Percentiles rank a stretch among this genome's conserved stretches.
Conservation (phyloP, 1,140 invertebrate species). For the Drosophila albomicans region DNA sequence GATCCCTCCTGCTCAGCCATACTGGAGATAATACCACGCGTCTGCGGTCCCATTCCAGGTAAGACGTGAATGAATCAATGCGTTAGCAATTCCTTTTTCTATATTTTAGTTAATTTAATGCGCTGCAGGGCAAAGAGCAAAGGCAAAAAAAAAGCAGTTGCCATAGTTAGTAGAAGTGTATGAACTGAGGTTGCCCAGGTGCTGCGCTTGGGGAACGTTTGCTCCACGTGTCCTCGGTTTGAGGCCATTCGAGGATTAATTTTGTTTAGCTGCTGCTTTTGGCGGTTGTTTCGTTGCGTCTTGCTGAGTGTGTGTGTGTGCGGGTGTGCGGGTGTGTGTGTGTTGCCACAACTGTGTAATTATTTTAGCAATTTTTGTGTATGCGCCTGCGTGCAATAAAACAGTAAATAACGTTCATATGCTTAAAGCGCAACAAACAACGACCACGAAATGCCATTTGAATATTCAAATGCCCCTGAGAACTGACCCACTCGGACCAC, state of each 20-base stretch:
- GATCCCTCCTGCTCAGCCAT: slow-evolving; percentile 94
- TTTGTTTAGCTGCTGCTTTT: slow-evolving; percentile 60
- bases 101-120: slow-evolving; percentile 34
- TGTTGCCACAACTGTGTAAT: slow-evolving; percentile 73
- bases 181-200: slow-evolving; percentile 28
- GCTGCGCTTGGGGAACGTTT: slow-evolving; percentile 50
- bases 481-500: slow-evolving; percentile 29
- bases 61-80: slow-evolving; percentile 79
- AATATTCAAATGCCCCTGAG: slow-evolving; percentile 81
- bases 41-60: slow-evolving; percentile 95
- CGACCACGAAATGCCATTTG: slow-evolving; percentile 64
- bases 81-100: background rate
- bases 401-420: slow-evolving; percentile 77
- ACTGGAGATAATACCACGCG: slow-evolving; percentile 93
- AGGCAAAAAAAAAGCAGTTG: no score
- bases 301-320: slow-evolving; percentile 14
- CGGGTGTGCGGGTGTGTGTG: background rate
- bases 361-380: slow-evolving; percentile 76
- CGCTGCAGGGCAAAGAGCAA: slow-evolving; percentile 21
- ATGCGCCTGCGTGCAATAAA: slow-evolving; percentile 73
- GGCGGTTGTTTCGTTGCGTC: slow-evolving; percentile 40
- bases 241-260: slow-evolving; percentile 77
- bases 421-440: slow-evolving; percentile 72
- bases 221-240: slow-evolving; percentile 22
- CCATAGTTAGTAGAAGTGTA: slow-evolving; percentile 45